These are phyloP conservation scores for Enteromius viviparus DNA, from an alignment of 2,797 vertebrate genomes.

Conservation along the genomic window DNA sequence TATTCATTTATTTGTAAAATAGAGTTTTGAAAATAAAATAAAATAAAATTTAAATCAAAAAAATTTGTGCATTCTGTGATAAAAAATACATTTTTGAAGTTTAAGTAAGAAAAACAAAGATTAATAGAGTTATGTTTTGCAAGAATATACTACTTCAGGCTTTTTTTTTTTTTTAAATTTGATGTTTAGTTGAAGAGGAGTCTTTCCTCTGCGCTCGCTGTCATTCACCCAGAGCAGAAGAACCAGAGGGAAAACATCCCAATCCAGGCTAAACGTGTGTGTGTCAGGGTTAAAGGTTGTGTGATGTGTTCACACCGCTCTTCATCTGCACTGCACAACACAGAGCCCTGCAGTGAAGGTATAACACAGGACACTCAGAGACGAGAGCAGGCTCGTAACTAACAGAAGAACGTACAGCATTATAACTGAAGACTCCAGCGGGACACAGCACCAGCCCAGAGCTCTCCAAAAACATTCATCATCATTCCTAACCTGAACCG, in stretches of 20 bases:
- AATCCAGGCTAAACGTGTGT: too few species aligned
- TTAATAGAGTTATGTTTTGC: too few species aligned
- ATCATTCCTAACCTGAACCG: background rate
- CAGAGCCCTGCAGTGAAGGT: background rate
- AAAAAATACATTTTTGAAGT: too few species aligned
- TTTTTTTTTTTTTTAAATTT: too few species aligned
- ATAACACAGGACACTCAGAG: background rate
- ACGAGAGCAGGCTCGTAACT: background rate
- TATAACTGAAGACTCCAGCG: background rate
- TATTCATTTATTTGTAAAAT: background rate
- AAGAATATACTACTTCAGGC: too few species aligned
- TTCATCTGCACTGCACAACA: background rate
- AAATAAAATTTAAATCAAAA: too few species aligned
- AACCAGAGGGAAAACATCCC: background rate
- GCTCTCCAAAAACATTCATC: background rate
- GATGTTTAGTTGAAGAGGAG: too few species aligned
- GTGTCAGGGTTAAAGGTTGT: background rate
- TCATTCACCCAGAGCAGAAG: background rate
- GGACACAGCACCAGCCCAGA: background rate
- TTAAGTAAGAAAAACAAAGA: too few species aligned
- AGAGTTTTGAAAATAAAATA: too few species aligned
- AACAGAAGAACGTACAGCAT: slow-evolving; percentile 13
- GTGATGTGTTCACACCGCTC: background rate
- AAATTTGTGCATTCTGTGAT: too few species aligned
- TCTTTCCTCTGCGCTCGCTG: background rate